Evolutionary conservation across 2,797 vertebrate species (phyloP).

Genomic region (Morelia viridis): DNA sequence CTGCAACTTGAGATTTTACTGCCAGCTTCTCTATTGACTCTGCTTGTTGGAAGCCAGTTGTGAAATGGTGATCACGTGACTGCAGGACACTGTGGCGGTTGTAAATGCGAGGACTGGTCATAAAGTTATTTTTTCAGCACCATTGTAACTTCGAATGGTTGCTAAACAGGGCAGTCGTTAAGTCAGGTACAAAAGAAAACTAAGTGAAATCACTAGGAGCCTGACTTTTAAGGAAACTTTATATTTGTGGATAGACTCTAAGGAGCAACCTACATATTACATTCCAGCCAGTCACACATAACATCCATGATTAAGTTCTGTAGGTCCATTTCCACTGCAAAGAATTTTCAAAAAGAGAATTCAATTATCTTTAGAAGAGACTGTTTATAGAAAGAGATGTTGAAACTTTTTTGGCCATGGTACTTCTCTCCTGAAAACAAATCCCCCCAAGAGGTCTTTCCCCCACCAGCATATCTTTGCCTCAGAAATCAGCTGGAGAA

Average conservation of each 20-base stretch:
- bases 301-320: background rate
- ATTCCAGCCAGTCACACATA: no score
- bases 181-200: background rate
- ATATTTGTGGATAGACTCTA: no score
- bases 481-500: background rate
- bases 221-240: background rate
- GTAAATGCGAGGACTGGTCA: no score
- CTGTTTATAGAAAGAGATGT: background rate
- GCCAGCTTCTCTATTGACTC: no score
- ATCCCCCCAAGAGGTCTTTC: background rate
- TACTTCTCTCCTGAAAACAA: background rate
- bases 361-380: background rate
- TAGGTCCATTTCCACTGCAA: background rate
- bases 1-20: no score
- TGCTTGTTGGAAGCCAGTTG: no score
- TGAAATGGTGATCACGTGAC: no score
- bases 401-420: background rate
- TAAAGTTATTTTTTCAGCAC: no score
- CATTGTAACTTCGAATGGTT: no score
- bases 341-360: background rate
- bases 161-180: no score
- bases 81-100: no score
- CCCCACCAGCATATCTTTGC: background rate
- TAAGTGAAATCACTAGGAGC: background rate
- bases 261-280: no score